Evolutionary conservation across 1,140 invertebrate genomes (phyloP).

Genomic region (Arion vulgaris): DNA sequence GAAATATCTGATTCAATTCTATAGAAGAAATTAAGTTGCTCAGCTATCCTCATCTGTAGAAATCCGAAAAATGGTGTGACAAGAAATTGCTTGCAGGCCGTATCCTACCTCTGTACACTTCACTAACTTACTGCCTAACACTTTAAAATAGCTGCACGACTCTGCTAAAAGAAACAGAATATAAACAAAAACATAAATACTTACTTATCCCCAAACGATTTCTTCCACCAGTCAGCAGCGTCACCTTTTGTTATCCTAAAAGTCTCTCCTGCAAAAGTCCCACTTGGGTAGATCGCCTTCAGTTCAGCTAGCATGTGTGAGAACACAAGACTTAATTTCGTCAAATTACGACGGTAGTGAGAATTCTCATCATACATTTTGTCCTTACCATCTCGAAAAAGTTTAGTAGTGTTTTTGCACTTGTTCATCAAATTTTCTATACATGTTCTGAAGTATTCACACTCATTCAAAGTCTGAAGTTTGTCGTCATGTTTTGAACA

Average conservation of each 20-base stretch:
- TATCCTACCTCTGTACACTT: too few relatives aligned
- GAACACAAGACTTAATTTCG: slow-evolving; percentile 98
- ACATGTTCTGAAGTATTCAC: slow-evolving; percentile 96
- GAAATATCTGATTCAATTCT: too few relatives aligned
- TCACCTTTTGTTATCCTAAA: slow-evolving; percentile 99
- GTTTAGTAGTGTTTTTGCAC: slow-evolving; percentile 97
- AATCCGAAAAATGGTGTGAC: too few relatives aligned
- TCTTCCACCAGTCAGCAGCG: slow-evolving; percentile 98
- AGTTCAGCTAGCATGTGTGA: slow-evolving; percentile 99
- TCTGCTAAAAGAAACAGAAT: too few relatives aligned
- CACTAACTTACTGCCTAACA: too few relatives aligned
- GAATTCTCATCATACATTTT: slow-evolving; percentile 99
- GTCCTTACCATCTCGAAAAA: slow-evolving; percentile 97
- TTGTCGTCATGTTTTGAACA: slow-evolving; percentile 97
- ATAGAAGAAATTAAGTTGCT: too few relatives aligned
- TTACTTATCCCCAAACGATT: slow-evolving; percentile 96
- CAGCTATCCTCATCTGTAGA: too few relatives aligned
- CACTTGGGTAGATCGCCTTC: slow-evolving; percentile 96
- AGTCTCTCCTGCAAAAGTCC: slow-evolving; percentile 94
- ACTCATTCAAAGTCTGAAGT: slow-evolving; percentile 90
- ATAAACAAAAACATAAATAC: too few relatives aligned
- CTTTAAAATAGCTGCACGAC: too few relatives aligned
- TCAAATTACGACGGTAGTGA: slow-evolving; percentile 94
- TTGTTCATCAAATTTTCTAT: slow-evolving; percentile 98
- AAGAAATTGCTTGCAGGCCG: too few relatives aligned